Evolutionary conservation across 1,140 invertebrate genomes (phyloP).

Genomic region (Gryllus bimaculatus): DNA sequence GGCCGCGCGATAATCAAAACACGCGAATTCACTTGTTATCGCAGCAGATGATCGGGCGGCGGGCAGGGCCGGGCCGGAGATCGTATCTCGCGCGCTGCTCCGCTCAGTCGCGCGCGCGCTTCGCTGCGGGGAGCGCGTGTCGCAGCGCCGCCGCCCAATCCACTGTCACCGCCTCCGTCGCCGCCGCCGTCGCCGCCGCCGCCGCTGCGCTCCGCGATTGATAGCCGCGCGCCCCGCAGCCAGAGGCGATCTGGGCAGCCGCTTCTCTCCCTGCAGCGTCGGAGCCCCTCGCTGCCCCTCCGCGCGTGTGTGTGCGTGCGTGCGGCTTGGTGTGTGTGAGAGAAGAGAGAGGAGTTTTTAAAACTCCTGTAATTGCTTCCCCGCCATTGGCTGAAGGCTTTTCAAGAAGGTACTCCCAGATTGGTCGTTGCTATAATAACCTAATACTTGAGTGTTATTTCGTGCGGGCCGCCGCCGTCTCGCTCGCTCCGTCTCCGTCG

Average conservation of each 20-base stretch:
- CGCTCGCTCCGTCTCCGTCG: not conserved
- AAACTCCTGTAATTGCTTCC: not conserved
- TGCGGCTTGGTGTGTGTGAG: not conserved
- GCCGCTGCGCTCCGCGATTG: not conserved
- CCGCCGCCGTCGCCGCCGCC: too few relatives aligned
- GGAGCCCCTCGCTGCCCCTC: not conserved
- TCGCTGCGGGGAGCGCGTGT: too few relatives aligned
- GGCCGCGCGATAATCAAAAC: too few relatives aligned
- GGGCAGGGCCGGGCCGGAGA: not conserved
- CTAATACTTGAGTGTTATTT: constrained; percentile 1
- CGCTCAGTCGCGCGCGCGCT: too few relatives aligned
- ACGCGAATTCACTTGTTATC: not conserved
- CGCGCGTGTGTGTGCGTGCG: not conserved
- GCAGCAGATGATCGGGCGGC: not conserved
- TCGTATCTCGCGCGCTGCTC: not conserved
- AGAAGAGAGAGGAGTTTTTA: not conserved
- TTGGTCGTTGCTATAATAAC: not conserved
- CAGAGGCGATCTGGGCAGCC: not conserved
- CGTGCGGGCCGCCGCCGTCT: not conserved
- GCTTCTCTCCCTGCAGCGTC: not conserved
- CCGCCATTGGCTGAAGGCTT: not conserved
- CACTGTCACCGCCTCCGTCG: too few relatives aligned
- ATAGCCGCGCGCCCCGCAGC: not conserved
- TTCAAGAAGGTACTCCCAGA: constrained; percentile 1
- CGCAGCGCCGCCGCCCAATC: too few relatives aligned